These are phyloP conservation scores for Temnothorax longispinosus DNA, from an alignment of 1,140 invertebrate species.

Conservation along the genomic window DNA sequence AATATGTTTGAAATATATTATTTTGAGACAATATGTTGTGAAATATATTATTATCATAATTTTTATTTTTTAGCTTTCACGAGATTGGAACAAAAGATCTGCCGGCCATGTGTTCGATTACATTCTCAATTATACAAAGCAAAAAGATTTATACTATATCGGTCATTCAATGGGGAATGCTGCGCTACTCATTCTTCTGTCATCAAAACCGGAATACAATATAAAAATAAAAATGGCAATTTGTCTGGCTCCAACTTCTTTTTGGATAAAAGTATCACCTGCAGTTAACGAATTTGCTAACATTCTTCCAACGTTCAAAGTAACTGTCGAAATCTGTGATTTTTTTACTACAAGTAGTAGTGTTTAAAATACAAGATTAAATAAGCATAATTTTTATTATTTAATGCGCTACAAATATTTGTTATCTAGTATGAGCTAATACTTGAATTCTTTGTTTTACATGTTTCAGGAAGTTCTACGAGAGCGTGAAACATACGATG, in stretches of 20 bases:
- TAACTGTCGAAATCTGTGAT: conserved; percentile 18
- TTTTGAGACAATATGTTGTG: too few relatives aligned
- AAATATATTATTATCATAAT: not conserved
- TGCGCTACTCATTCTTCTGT: conserved; percentile 5
- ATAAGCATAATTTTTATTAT: not conserved
- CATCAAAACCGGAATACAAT: conserved; percentile 79
- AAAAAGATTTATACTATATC: conserved; percentile 19
- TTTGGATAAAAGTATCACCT: conserved; percentile 59
- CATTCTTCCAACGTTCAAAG: not conserved
- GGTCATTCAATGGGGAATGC: conserved; percentile 59
- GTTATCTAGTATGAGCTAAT: not conserved
- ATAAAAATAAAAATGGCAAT: conserved; percentile 84
- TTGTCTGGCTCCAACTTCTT: conserved; percentile 86
- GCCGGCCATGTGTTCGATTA: conserved; percentile 30
- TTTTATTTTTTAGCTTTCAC: conserved; percentile 46
- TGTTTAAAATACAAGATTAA: not conserved
- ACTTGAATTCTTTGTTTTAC: not conserved
- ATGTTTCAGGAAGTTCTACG: not conserved
- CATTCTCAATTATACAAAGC: conserved; percentile 37
- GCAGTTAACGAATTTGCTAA: conserved; percentile 48
- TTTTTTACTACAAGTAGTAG: conserved; percentile 3
- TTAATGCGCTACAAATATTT: not conserved
- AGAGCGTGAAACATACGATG: not conserved
- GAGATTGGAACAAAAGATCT: conserved; percentile 51
- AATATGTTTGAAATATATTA: too few relatives aligned